Evolutionary conservation across 2,888 invertebrate species (phyloP), one percentile per base, ranked within the genome.

Genomic region (Ochropacha duplaris): DNA sequence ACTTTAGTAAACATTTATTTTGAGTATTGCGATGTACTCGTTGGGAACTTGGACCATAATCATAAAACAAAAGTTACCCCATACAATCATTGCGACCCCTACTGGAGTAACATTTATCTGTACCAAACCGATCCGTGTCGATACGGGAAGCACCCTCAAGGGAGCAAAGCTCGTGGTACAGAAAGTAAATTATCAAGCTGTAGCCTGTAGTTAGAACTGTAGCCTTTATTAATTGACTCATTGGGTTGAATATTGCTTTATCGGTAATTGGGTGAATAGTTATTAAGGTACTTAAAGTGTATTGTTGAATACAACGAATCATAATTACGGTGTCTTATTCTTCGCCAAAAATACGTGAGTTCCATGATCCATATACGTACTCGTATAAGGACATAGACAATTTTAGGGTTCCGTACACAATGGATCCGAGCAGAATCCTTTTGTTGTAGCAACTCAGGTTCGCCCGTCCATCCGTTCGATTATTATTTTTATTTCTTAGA

Each of bases 141-240:
- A 79, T 69, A 76, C 72, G 65, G 69, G 72, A 79, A 83, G 70
- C 63, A 64, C 74, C 72, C 83, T 64, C 82, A 2, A 22, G 85
- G 75, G 86, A 77, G 60, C 56, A 22, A 52, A 52, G 50, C 12
- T 31, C 31, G 31, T 63, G 63, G 61, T 68, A 63, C 64, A 57
- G 57, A 57, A 62, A 69, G 67, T 73, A 69, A 71, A 69, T 69
- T 66, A 69, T 71, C 64, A 61, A 56, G 24, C 54, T 54, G 34
- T 31, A 22, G 50, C 34, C 56, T 52, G 54, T 54, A 28, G 49
- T 56, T 54, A 52, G 56, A 54, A 54, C 57, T 57, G 59, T 59
- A 44, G 44, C 34, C 34, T 31, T 34, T 31, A 52, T 52, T 52
- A 52, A 52, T 52, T 52, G 34, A 34, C 34, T 22, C 22, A 26